A percentile compares a stretch with the other conserved stretches of the same genome.
phyloP scores from a whole-genome alignment of 23 tunicate genomes.

The Styela clava region DNA sequence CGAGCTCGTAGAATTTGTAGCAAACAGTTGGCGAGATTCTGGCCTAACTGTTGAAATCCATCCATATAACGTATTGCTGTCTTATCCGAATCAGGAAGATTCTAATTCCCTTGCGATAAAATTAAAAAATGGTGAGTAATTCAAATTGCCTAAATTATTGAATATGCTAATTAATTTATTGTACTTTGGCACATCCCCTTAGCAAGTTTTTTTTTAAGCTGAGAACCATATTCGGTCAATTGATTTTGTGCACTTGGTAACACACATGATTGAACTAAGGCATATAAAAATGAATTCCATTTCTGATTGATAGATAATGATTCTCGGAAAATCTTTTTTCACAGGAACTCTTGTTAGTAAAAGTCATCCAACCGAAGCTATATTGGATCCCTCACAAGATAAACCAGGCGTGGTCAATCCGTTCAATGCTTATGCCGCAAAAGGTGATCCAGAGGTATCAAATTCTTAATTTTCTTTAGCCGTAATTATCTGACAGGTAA shows the following conservation, averaged over 20 bases:
- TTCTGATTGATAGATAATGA: no score
- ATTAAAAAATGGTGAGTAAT: not conserved
- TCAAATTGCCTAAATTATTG: not conserved
- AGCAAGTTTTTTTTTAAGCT: no score
- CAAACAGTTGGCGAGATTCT: constrained; percentile 37
- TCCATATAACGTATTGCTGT: constrained; percentile 67
- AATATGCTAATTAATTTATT: no score
- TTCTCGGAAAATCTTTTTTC: no score
- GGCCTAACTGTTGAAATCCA: constrained; percentile 43
- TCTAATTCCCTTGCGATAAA: constrained; percentile 51
- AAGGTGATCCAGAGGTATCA: constrained; percentile 28
- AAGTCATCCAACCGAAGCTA: constrained; percentile 55
- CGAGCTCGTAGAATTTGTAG: constrained; percentile 38
- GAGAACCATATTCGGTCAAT: no score
- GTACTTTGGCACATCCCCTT: no score
- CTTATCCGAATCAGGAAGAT: constrained; percentile 73
- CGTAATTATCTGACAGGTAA: no score
- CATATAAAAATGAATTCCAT: no score
- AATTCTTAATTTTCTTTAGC: no score
- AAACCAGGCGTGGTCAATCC: constrained; percentile 79
- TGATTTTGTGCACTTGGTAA: no score
- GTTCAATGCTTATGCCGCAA: constrained; percentile 69
- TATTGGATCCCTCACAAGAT: constrained; percentile 62
- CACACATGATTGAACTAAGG: no score
- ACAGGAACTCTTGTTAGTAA: constrained; percentile 34